Evolutionary conservation across 2,113 vertebrate species (phyloP).

Genomic region (Onychostruthus taczanowskii): DNA sequence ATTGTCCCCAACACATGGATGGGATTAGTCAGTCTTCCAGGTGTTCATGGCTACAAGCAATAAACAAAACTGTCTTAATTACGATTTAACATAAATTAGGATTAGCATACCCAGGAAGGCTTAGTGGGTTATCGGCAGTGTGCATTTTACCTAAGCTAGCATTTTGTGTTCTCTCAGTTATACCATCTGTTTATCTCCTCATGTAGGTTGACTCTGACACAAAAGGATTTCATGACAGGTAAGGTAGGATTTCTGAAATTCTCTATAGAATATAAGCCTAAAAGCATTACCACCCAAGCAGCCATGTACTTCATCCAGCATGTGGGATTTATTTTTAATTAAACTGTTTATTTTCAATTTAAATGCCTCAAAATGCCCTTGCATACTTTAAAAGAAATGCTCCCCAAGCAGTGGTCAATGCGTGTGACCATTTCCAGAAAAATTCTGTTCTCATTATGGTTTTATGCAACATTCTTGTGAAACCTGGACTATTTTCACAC

Average conservation of each 20-base stretch:
- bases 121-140: conserved; percentile 1
- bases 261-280: not conserved
- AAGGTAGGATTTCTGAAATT: not conserved
- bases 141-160: not conserved
- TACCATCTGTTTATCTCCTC: not conserved
- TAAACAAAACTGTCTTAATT: conserved; percentile 20
- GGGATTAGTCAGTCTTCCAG: conserved; percentile 33
- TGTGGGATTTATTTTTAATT: not conserved
- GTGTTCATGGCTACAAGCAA: not conserved
- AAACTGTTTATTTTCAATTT: not conserved
- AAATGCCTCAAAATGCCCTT: not conserved
- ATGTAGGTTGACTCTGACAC: not conserved
- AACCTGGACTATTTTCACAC: not conserved
- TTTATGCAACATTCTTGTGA: not conserved
- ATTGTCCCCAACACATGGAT: not conserved
- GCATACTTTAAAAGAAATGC: not conserved
- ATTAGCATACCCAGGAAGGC: not conserved
- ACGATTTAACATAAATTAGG: conserved; percentile 21
- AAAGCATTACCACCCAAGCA: not conserved
- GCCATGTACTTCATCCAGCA: not conserved
- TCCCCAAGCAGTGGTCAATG: not conserved
- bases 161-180: not conserved
- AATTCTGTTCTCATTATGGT: not conserved
- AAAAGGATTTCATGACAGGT: not conserved
- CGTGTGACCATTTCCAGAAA: not conserved